Percentiles rank a stretch among this genome's conserved stretches.
Conservation (phyloP, 2,113 vertebrate genomes). For the Euleptes europaea region DNA sequence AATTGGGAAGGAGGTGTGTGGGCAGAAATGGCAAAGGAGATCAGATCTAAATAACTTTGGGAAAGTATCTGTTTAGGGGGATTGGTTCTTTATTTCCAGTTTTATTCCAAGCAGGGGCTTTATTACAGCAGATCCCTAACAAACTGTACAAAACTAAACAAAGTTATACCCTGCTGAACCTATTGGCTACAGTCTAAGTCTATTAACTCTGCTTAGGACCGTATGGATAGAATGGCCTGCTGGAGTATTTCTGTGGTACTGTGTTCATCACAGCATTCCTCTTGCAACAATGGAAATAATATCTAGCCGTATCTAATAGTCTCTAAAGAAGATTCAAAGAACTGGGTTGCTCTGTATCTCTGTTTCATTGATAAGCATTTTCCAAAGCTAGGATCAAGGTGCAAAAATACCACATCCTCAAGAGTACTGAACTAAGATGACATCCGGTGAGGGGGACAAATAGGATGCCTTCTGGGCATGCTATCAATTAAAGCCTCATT, state of each 20-base stretch:
- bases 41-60: background rate
- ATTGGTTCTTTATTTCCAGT: background rate
- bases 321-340: slow-evolving; percentile 24
- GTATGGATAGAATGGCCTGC: background rate
- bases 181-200: too few species aligned
- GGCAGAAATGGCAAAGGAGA: background rate
- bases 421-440: slow-evolving; percentile 54
- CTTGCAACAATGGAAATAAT: slow-evolving; percentile 35
- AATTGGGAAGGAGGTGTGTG: background rate
- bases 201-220: too few species aligned
- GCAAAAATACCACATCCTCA: slow-evolving; percentile 45
- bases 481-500: slow-evolving; percentile 53
- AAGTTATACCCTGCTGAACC: too few species aligned
- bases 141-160: background rate
- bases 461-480: slow-evolving; percentile 30
- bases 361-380: slow-evolving; percentile 52
- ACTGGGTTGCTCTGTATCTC: slow-evolving; percentile 16
- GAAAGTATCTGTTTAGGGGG: background rate
- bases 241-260: background rate
- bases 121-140: background rate
- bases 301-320: slow-evolving; percentile 38
- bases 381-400: slow-evolving; percentile 31
- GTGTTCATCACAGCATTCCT: background rate
- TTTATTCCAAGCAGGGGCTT: background rate
- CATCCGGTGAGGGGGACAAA: background rate